These are phyloP conservation scores for Cynoglossus semilaevis DNA, from an alignment of 2,113 vertebrate species.

Conservation along the genomic window DNA sequence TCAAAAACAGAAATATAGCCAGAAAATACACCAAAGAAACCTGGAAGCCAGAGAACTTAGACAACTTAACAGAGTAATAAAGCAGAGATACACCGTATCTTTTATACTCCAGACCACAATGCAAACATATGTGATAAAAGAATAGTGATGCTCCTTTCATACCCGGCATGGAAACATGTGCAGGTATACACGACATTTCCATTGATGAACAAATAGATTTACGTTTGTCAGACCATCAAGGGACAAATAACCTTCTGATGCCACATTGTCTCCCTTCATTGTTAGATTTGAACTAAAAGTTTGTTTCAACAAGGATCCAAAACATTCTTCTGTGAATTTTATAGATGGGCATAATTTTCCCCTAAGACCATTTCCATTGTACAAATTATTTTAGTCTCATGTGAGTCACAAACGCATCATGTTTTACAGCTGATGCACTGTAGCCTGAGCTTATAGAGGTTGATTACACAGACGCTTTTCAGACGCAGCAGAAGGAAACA, in stretches of 20 bases:
- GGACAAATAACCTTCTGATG: too few relatives aligned
- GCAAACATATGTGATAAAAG: too few relatives aligned
- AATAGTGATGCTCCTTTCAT: too few relatives aligned
- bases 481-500: constrained; percentile 57
- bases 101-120: too few relatives aligned
- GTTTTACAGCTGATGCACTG: constrained; percentile 64
- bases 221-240: too few relatives aligned
- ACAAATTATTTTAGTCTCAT: constrained; percentile 62
- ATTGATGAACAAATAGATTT: too few relatives aligned
- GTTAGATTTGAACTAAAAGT: constrained; percentile 2
- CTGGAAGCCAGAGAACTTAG: too few relatives aligned
- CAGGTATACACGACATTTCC: too few relatives aligned
- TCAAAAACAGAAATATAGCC: constrained; percentile 57
- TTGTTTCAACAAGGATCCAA: constrained; percentile 6
- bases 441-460: constrained; percentile 62
- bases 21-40: constrained; percentile 48
- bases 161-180: too few relatives aligned
- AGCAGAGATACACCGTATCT: too few relatives aligned
- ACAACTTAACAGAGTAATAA: too few relatives aligned
- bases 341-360: constrained; percentile 17
- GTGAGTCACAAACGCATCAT: constrained; percentile 68
- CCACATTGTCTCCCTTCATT: too few relatives aligned
- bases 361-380: constrained; percentile 47
- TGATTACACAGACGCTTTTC: constrained; percentile 62
- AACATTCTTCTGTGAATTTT: constrained; percentile 24